A percentile compares a stretch with the other conserved stretches of the same genome.
Evolutionary conservation across 1,140 invertebrate species (phyloP).

Genomic region (Nephotettix cincticeps): DNA sequence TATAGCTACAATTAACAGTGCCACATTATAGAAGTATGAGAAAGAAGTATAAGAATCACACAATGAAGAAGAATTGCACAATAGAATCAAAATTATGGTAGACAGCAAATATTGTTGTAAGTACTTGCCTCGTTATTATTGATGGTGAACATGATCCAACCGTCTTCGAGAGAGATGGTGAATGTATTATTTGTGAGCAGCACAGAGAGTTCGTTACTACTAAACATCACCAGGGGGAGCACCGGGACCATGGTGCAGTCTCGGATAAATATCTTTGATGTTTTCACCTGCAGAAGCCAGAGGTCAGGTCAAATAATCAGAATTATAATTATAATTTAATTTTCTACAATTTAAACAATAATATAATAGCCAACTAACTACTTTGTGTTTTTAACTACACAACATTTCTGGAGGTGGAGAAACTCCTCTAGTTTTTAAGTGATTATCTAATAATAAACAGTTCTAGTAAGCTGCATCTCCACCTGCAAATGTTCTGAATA

Average conservation of each 20-base stretch:
- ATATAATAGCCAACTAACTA: too few species aligned
- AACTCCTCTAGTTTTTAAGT: too few species aligned
- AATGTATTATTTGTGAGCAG: slow-evolving; percentile 72
- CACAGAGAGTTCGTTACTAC: slow-evolving; percentile 66
- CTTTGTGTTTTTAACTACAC: too few species aligned
- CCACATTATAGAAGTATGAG: not conserved
- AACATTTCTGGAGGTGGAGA: too few species aligned
- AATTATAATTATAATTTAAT: too few species aligned
- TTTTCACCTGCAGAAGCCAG: slow-evolving; percentile 65
- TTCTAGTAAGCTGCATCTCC: too few species aligned
- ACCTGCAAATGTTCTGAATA: too few species aligned
- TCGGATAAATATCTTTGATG: slow-evolving; percentile 72
- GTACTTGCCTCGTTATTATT: slow-evolving; percentile 65
- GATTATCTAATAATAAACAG: too few species aligned
- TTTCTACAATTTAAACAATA: too few species aligned
- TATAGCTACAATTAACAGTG: not conserved
- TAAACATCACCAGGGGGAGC: slow-evolving; percentile 78
- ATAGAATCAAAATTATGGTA: not conserved
- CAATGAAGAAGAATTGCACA: not conserved
- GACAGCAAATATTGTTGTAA: slow-evolving; percentile 13
- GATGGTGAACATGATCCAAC: slow-evolving; percentile 81
- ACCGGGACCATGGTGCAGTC: slow-evolving; percentile 79
- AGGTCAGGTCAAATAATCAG: too few species aligned
- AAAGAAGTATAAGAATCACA: not conserved
- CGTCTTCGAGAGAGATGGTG: slow-evolving; percentile 74